Evolutionary conservation across 2,888 invertebrate genomes (phyloP).

Genomic region (Portevinia maculata): DNA sequence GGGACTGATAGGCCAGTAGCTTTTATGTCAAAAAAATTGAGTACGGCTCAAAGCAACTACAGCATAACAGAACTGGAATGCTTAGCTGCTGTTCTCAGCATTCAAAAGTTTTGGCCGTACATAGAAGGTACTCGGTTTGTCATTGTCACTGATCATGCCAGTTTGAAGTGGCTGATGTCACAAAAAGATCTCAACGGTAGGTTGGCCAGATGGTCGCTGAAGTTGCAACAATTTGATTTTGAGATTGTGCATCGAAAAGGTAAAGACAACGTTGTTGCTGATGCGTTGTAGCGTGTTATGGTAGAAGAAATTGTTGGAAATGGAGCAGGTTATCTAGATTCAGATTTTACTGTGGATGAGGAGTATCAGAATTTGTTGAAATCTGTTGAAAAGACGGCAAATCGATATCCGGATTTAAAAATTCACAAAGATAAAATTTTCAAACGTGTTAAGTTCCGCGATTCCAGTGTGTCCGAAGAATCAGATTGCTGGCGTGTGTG

Average conservation of each 20-base stretch:
- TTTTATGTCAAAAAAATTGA: slow-evolving; percentile 40
- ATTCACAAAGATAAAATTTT: neutral
- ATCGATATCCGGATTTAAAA: neutral
- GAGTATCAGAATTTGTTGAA: neutral
- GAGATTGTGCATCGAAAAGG: slow-evolving; percentile 2
- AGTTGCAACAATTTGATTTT: slow-evolving; percentile 1
- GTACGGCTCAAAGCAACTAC: slow-evolving; percentile 38
- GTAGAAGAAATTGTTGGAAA: neutral
- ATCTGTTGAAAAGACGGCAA: no score
- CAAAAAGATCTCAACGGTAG: slow-evolving; percentile 7
- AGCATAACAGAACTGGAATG: slow-evolving; percentile 52
- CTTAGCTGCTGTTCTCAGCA: slow-evolving; percentile 40
- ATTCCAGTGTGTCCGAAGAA: neutral
- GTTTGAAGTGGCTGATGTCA: slow-evolving; percentile 4
- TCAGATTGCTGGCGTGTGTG: neutral
- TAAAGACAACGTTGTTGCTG: slow-evolving; percentile 2
- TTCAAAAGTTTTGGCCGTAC: slow-evolving; percentile 55
- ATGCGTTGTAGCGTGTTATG: slow-evolving; percentile 4
- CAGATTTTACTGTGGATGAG: neutral
- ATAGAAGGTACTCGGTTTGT: slow-evolving; percentile 38
- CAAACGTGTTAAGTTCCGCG: neutral
- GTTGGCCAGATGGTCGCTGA: neutral
- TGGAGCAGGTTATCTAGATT: no score
- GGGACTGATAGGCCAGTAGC: slow-evolving; percentile 27
- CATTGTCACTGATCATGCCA: slow-evolving; percentile 29